Conservation (phyloP, 2,888 invertebrate species). For the Gnatocerus cornutus region DNA sequence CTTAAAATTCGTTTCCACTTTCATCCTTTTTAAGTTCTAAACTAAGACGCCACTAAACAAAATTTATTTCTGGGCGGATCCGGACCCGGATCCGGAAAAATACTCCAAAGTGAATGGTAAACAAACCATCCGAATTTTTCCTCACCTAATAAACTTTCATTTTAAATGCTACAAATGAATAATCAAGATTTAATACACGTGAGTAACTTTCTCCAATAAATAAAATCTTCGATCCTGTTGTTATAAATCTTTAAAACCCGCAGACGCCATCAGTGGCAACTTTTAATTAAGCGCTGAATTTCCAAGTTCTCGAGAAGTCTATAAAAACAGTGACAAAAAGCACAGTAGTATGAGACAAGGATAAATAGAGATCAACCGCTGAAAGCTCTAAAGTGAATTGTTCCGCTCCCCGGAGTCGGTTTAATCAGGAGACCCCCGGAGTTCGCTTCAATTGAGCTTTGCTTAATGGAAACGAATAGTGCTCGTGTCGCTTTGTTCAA, state of each 20-base stretch:
- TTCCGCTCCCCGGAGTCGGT: constrained; percentile 62
- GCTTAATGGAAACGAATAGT: constrained; percentile 65
- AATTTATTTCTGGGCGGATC: too few species aligned
- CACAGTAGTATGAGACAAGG: constrained; percentile 23
- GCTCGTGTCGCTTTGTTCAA: constrained; percentile 64
- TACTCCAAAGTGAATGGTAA: too few species aligned
- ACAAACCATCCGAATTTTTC: too few species aligned
- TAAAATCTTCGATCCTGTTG: too few species aligned
- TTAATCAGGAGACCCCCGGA: constrained; percentile 64
- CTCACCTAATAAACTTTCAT: too few species aligned
- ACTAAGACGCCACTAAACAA: too few species aligned
- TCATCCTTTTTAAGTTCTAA: too few species aligned
- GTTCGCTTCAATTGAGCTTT: constrained; percentile 61
- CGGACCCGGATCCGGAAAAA: too few species aligned
- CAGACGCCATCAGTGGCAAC: background rate
- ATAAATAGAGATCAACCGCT: constrained; percentile 42
- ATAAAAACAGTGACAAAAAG: constrained; percentile 19
- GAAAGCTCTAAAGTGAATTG: constrained; percentile 52
- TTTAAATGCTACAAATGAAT: too few species aligned
- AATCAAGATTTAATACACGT: too few species aligned
- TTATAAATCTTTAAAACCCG: background rate
- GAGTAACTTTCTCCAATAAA: too few species aligned
- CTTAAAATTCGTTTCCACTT: too few species aligned
- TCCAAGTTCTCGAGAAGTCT: background rate
- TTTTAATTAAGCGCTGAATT: background rate